phyloP scores from a whole-genome alignment of 2,113 vertebrate species.

The Glareola pratincola region DNA sequence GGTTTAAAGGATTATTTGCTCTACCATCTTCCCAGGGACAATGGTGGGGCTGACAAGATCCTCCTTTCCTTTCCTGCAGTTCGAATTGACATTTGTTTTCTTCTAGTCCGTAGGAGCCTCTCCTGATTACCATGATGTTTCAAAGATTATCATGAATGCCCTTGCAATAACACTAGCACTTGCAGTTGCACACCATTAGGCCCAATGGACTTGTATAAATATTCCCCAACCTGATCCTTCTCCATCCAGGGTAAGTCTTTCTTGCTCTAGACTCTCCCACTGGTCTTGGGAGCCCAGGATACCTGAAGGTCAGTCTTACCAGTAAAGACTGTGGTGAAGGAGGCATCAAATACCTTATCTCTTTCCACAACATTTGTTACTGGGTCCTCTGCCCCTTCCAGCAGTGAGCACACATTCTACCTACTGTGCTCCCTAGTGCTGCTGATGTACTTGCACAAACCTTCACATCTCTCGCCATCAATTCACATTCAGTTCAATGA shows the following conservation, averaged over 20 bases:
- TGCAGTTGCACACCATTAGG: not conserved
- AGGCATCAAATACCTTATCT: not conserved
- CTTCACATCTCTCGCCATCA: not conserved
- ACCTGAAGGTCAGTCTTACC: not conserved
- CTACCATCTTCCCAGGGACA: not conserved
- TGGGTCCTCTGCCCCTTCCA: not conserved
- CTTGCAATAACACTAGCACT: not conserved
- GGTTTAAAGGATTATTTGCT: not conserved
- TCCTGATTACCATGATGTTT: not conserved
- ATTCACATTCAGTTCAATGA: not conserved
- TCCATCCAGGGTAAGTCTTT: not conserved
- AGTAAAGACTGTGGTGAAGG: not conserved
- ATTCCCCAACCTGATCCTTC: not conserved
- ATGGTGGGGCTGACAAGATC: not conserved
- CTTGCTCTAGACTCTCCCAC: not conserved
- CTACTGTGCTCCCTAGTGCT: not conserved
- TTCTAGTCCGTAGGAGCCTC: not conserved
- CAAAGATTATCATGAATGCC: not conserved
- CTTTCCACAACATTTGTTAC: not conserved
- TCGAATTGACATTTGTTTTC: not conserved
- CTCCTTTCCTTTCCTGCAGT: not conserved
- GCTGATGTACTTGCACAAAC: not conserved
- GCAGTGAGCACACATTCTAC: not conserved
- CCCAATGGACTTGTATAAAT: not conserved
- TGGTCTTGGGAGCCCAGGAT: not conserved